A percentile compares a stretch with the other conserved stretches of the same genome.
These are phyloP conservation scores for Zaprionus vittiger DNA, from an alignment of 1,140 invertebrate genomes.

Conservation along the genomic window DNA sequence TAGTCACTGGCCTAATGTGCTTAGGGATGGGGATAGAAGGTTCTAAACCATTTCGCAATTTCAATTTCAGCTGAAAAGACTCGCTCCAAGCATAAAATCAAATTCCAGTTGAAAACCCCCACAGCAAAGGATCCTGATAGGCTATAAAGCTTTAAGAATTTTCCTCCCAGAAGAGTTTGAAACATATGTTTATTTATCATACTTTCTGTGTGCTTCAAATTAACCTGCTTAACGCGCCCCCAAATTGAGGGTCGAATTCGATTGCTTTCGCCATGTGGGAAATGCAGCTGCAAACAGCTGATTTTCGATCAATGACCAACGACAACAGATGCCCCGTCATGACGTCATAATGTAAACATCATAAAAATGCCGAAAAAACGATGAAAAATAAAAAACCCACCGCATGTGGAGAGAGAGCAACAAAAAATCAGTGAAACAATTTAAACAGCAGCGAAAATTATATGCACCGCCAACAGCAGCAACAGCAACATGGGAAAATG, in stretches of 20 bases:
- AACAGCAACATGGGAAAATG: constrained; percentile 39
- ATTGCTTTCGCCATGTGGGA: no score
- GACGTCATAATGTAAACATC: constrained; percentile 82
- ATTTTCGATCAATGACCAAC: constrained; percentile 59
- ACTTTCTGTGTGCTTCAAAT: neutral
- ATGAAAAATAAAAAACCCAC: constrained; percentile 25
- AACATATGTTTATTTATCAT: no score
- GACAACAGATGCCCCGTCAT: constrained; percentile 45
- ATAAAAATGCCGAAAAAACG: constrained; percentile 72
- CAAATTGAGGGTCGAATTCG: no score
- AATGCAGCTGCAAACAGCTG: constrained; percentile 63
- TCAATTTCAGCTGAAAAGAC: constrained; percentile 18
- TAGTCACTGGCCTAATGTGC: neutral
- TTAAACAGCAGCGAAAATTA: constrained; percentile 70
- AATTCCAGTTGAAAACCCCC: neutral
- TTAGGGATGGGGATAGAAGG: neutral
- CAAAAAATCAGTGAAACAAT: constrained; percentile 37
- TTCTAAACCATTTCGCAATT: constrained; percentile 25
- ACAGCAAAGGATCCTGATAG: neutral
- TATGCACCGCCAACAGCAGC: constrained; percentile 66
- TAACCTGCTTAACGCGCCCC: neutral
- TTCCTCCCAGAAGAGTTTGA: neutral
- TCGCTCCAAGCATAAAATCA: neutral
- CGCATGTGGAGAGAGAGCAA: constrained; percentile 1
- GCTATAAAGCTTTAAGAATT: neutral